These are phyloP conservation scores for Coremacera marginata DNA, from an alignment of 2,888 invertebrate genomes.

Conservation along the genomic window DNA sequence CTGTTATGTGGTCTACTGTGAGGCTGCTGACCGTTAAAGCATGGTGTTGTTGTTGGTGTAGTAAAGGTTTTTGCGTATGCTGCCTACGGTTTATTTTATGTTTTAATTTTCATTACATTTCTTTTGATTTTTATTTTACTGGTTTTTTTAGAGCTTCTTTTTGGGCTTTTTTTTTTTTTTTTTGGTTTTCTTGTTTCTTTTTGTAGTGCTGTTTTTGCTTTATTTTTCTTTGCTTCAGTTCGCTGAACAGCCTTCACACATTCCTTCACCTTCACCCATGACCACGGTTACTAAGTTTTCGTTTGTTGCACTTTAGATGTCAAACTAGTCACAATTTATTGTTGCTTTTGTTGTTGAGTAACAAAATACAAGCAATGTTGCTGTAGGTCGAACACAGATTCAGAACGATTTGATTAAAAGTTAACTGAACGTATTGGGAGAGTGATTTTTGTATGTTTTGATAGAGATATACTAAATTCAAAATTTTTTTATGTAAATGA, in stretches of 20 bases:
- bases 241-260: constrained; percentile 68
- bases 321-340: background rate
- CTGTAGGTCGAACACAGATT: background rate
- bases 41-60: no score
- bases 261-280: constrained; percentile 68
- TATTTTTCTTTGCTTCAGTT: constrained; percentile 45
- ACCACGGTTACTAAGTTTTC: constrained; percentile 66
- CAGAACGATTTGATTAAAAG: no score
- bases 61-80: no score
- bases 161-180: background rate
- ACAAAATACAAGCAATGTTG: background rate
- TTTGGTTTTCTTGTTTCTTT: background rate
- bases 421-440: no score
- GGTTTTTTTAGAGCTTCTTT: background rate
- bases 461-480: no score
- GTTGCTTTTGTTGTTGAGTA: background rate
- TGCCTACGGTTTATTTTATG: constrained; percentile 1
- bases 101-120: constrained; percentile 6
- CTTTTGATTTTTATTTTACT: constrained; percentile 9
- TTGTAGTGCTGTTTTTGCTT: constrained; percentile 18
- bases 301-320: constrained; percentile 21
- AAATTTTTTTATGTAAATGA: no score
- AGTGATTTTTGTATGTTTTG: no score
- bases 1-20: constrained; percentile 44
- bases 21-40: constrained; percentile 12